Conservation (phyloP, 1,140 invertebrate species). For the Dreissena polymorpha region DNA sequence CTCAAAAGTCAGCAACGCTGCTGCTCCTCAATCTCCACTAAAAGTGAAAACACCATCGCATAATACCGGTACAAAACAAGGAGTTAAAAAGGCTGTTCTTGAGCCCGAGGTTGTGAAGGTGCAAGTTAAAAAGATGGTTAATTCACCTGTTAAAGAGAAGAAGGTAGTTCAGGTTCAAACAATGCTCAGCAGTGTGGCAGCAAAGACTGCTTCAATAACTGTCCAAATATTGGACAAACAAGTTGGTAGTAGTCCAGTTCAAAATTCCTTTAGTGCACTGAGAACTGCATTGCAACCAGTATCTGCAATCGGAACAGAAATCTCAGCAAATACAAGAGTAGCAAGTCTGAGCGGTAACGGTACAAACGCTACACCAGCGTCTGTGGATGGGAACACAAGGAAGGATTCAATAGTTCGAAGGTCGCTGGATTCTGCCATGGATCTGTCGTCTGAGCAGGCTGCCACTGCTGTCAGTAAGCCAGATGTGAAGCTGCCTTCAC, state of each 20-base stretch:
- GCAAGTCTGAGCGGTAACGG: background rate
- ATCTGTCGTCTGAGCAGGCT: constrained; percentile 10
- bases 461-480: background rate
- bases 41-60: background rate
- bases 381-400: background rate
- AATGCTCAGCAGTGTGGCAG: background rate
- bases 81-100: background rate
- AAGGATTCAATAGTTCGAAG: background rate
- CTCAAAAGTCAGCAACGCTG: background rate
- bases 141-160: background rate
- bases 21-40: background rate
- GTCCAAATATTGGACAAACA: no score
- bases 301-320: background rate
- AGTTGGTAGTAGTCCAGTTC: background rate
- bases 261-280: background rate
- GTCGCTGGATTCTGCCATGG: background rate
- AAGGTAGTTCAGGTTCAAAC: background rate
- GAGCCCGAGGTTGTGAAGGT: background rate
- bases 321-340: background rate
- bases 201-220: background rate
- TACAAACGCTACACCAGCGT: background rate
- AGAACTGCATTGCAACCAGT: background rate
- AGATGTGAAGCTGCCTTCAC: constrained; percentile 41
- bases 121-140: no score
- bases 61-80: constrained; percentile 7